Base-by-base conservation (phyloP, 64 coral and sea anemone species). In the Dendrophyllia cribrosa region DNA sequence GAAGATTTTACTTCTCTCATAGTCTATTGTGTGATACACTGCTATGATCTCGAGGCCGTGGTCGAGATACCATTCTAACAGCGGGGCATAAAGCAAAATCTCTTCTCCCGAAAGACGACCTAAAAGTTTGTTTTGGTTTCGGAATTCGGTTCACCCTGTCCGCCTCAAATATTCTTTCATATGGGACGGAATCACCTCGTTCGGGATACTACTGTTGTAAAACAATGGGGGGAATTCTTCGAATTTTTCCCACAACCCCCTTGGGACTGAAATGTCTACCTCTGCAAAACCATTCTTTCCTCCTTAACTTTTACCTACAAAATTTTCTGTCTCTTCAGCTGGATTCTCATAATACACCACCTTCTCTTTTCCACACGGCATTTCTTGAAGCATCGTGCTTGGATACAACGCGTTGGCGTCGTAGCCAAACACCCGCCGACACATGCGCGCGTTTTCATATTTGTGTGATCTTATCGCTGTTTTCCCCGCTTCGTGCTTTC, bases 21-120 rank as follows among this genome's bases (percentile, higher is more conserved):
- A 89, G 1, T 19, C 23, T n/a, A 89, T 60, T 58, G 16, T 50
- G 11, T 6, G 50, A 21, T 86, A 11, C 1, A 70, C n/a, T 26
- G 47, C 55, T 3, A 68, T 86, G 4, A 92, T 70, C 50, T 25
- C 34, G 9, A 75, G n/a, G 25, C 79, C 90, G 8, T 92, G 78
- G 20, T 60, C 73, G 16, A 92, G 79, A 24, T 92, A 92, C 80
- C 90, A 92, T 47, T 76, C 73, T 24, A 92, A 10, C n/a, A 92
- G 19, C 5, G 80, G 90, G 1, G 79, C 43, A 16, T 92, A 92
- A 6, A 92, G 16, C 91, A 88, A 76, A 58, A 93, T 79, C 91
- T 93, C 87, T 53, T 92, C 59, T 59, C 78, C 70, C 15, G 52
- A 62, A 9, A 67, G 25, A 25, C 72, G 69, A 0, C 80, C 91